Percentiles rank a stretch among this genome's conserved stretches.
These are phyloP conservation scores for Peromyscus leucopus DNA, from an alignment of 2,113 vertebrate genomes.

Conservation along the genomic window DNA sequence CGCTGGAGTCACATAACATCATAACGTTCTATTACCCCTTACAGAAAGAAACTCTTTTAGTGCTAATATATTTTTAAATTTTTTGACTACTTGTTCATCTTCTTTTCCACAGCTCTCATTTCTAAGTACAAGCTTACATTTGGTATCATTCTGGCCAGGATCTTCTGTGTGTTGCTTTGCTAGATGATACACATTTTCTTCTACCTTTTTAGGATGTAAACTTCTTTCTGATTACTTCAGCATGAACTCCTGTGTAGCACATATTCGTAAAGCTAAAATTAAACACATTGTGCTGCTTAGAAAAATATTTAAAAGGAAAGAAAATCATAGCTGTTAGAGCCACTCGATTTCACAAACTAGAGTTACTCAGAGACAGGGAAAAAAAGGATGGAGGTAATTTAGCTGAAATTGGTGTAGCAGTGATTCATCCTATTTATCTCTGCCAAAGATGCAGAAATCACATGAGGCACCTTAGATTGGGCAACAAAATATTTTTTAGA, in stretches of 20 bases:
- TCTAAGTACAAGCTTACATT: no score
- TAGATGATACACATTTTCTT: background rate
- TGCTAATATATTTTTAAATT: background rate
- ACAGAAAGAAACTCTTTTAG: background rate
- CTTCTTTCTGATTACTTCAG: background rate
- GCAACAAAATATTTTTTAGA: conserved; percentile 2
- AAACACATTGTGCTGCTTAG: background rate
- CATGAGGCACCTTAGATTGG: background rate
- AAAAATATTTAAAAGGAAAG: background rate
- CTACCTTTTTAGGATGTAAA: conserved; percentile 34
- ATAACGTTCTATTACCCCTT: background rate
- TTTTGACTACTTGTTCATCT: background rate
- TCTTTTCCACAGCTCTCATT: background rate
- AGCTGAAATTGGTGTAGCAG: background rate
- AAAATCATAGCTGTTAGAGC: background rate
- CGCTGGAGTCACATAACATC: background rate
- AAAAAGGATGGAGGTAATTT: conserved; percentile 21
- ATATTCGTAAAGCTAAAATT: conserved; percentile 40
- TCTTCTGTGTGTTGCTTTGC: background rate
- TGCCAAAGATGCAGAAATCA: conserved; percentile 44
- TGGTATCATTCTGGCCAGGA: background rate
- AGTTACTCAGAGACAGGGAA: background rate
- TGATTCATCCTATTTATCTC: background rate
- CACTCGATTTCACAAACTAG: conserved; percentile 16
- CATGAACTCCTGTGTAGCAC: background rate